Conservation (phyloP, 2,888 invertebrate genomes). For the Patella ulyssiponensis region DNA sequence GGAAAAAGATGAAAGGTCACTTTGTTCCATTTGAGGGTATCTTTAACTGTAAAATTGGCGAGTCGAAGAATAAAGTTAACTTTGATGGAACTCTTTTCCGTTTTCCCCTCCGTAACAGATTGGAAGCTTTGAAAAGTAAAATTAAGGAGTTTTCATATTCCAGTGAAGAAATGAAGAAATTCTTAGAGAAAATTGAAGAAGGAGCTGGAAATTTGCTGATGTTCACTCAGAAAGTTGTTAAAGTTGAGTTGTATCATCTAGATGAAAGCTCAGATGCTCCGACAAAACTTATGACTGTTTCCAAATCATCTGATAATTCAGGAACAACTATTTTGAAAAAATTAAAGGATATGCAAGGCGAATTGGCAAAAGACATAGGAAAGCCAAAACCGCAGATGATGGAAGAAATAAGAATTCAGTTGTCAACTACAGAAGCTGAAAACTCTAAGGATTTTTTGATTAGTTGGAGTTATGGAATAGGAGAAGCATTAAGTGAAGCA, state of each 20-base stretch:
- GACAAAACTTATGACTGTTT: slow-evolving; percentile 16
- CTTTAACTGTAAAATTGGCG: background rate
- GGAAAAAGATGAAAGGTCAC: background rate
- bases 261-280: slow-evolving; percentile 16
- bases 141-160: slow-evolving; percentile 58
- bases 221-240: slow-evolving; percentile 67
- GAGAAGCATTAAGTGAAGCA: slow-evolving; percentile 20
- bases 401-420: background rate
- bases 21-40: background rate
- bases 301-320: background rate
- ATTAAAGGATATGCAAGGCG: slow-evolving; percentile 19
- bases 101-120: slow-evolving; percentile 62
- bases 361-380: background rate
- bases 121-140: slow-evolving; percentile 59
- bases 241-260: slow-evolving; percentile 58
- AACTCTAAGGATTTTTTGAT: slow-evolving; percentile 34
- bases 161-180: slow-evolving; percentile 47
- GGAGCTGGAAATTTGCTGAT: slow-evolving; percentile 60
- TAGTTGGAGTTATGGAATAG: slow-evolving; percentile 42
- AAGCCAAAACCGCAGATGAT: background rate
- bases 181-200: slow-evolving; percentile 55
- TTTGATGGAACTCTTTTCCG: slow-evolving; percentile 66
- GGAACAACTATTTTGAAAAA: background rate
- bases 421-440: background rate
- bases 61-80: slow-evolving; percentile 6